A percentile compares a stretch with the other conserved stretches of the same genome.
Conservation (phyloP, 2,113 vertebrate species). For the Callithrix jacchus region DNA sequence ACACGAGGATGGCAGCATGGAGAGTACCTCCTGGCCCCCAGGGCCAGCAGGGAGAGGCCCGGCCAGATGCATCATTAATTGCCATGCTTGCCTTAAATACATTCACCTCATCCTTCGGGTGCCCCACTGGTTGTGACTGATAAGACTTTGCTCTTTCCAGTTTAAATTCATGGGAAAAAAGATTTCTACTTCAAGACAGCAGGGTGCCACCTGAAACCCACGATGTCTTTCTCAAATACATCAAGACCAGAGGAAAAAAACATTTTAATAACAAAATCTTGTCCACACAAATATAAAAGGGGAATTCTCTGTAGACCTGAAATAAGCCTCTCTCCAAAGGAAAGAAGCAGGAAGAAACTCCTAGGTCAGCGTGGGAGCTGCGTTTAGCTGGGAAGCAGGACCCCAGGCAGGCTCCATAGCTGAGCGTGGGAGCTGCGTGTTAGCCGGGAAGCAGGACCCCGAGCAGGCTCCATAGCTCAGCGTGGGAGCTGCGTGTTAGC, state of each 20-base stretch:
- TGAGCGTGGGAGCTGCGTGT: too few species aligned
- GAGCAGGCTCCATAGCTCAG: too few species aligned
- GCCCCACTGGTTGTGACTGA: neutral
- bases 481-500: too few species aligned
- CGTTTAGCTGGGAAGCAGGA: too few species aligned
- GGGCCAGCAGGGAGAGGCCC: neutral
- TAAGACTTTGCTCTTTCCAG: neutral
- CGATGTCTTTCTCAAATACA: neutral
- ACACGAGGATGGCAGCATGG: too few species aligned
- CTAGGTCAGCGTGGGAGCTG: too few species aligned
- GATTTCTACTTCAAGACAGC: neutral
- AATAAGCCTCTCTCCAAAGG: neutral
- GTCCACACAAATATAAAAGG: neutral
- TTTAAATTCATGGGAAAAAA: neutral
- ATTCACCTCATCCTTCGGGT: rapidly evolving
- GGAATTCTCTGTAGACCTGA: neutral
- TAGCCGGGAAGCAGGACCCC: too few species aligned
- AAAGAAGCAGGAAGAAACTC: neutral
- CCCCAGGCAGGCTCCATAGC: too few species aligned
- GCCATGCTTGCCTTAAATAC: too few species aligned
- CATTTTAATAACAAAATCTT: neutral
- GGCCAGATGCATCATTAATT: rapidly evolving
- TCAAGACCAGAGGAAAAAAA: neutral
- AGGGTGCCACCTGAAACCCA: neutral
- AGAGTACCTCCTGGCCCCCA: rapidly evolving